Evolutionary conservation across 2,113 vertebrate genomes (phyloP), one percentile per base, ranked within the genome.

Genomic region (Cyanoramphus novaezelandiae): DNA sequence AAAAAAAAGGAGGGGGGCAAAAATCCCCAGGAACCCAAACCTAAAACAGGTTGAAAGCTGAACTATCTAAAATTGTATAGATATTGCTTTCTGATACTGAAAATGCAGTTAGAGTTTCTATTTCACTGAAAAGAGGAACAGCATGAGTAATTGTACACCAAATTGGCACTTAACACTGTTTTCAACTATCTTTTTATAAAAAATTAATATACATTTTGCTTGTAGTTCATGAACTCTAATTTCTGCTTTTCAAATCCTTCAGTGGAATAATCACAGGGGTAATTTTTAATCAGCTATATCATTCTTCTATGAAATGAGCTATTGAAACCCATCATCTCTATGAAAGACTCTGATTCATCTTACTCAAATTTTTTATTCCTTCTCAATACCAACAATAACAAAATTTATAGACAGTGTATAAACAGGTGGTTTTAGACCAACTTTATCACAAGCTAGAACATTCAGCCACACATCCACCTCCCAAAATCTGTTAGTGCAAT

Each of bases 271-370:
- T 78, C 23, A 82, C 25, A 91, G 74, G n/a, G 14, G 11, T 78
- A 71, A 75, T 94, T 92, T 64, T 76, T 55, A 96, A 88, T 86
- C 76, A 96, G n/a, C 20, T 44, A 3, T 47, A 49, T 80, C 15
- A 47, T 86, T 88, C 41, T 87, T 92, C n/a, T 57, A 23, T 59
- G 28, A 84, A 91, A 92, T 87, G 55, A 86, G 17, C 49, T 74
- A 67, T 78, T 96, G 41, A 92, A 84, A 71, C 5, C 74, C 21
- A 59, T 10, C 14, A 81, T 53, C 29, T 82, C 5, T 86, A 21
- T 53, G 49, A 93, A 49, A 88, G 15, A 49, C 11, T 57, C 12
- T 78, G 5, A 70, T 70, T 59, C 13, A 27, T 46, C 39, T 52
- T 49, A n/a, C 31, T 44, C 50, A 55, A 74, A 11, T 17, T 67